These are phyloP conservation scores for Oxycera nigricornis DNA, from an alignment of 2,888 invertebrate species.

Conservation along the genomic window DNA sequence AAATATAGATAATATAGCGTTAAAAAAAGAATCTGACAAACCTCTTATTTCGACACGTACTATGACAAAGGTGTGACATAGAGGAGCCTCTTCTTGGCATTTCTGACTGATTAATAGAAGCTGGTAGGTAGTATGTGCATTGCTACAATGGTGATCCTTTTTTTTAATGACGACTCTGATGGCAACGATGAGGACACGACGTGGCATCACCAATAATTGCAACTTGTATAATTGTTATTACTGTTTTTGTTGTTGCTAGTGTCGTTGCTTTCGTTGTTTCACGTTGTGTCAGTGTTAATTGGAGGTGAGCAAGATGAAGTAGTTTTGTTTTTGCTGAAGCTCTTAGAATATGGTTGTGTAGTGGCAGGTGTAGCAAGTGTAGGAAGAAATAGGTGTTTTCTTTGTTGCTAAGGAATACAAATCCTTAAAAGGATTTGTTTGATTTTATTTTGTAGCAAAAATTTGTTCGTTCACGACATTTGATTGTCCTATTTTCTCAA, in stretches of 20 bases:
- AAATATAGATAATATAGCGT: background rate
- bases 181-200: background rate
- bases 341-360: background rate
- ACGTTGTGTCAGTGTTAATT: background rate
- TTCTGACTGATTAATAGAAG: slow-evolving; percentile 14
- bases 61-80: slow-evolving; percentile 10
- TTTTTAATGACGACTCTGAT: background rate
- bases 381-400: too few species aligned
- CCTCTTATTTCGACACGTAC: slow-evolving; percentile 10
- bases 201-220: slow-evolving; percentile 11
- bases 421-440: too few species aligned
- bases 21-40: slow-evolving; percentile 5
- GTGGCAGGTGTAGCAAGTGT: too few species aligned
- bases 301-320: background rate
- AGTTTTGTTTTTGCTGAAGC: background rate
- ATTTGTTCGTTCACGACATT: too few species aligned
- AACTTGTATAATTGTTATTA: background rate
- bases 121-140: background rate
- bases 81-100: background rate
- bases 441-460: too few species aligned
- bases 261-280: background rate
- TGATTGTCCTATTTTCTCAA: too few species aligned
- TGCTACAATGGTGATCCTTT: background rate
- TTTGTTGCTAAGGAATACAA: too few species aligned
- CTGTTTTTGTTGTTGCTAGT: background rate